Percentiles rank a stretch among this genome's conserved stretches.
phyloP scores from a whole-genome alignment of 2,797 vertebrate genomes.

The Syngnathus rostellatus region DNA sequence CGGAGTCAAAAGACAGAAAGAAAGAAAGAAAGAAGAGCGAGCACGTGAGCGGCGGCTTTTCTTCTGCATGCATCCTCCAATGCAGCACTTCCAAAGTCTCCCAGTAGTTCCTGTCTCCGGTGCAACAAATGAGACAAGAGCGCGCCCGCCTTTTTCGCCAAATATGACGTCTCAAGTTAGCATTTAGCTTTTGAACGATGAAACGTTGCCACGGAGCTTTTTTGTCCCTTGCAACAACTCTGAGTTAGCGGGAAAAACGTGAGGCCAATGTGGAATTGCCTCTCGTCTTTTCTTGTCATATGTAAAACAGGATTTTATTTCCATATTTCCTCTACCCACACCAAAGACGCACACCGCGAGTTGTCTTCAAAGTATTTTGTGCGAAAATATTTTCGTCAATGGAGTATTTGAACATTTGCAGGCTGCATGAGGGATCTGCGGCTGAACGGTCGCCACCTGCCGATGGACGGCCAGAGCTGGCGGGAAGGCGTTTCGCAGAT shows the following conservation, averaged over 20 bases:
- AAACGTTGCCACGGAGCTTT: neutral
- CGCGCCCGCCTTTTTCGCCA: neutral
- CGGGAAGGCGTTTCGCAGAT: conserved; percentile 74
- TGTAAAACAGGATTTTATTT: neutral
- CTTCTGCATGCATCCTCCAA: neutral
- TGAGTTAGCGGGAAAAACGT: too few species aligned
- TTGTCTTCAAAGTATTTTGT: neutral
- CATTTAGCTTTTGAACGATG: neutral
- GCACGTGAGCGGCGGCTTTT: neutral
- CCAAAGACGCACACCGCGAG: neutral
- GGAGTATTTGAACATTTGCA: too few species aligned
- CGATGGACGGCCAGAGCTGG: conserved; percentile 64
- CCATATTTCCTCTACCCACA: neutral
- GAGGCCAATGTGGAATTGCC: too few species aligned
- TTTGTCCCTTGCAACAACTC: neutral
- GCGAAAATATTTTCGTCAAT: neutral
- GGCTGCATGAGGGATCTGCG: conserved; percentile 84
- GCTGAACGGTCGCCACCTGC: conserved; percentile 76
- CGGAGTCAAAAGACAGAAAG: too few species aligned
- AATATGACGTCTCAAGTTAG: neutral
- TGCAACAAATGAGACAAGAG: neutral
- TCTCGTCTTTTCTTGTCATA: too few species aligned
- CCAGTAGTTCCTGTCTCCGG: neutral
- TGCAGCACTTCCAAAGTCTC: neutral
- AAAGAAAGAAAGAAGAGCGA: neutral